Conservation (phyloP, 1,140 invertebrate genomes). For the Scaptodrosophila lebanonensis region DNA sequence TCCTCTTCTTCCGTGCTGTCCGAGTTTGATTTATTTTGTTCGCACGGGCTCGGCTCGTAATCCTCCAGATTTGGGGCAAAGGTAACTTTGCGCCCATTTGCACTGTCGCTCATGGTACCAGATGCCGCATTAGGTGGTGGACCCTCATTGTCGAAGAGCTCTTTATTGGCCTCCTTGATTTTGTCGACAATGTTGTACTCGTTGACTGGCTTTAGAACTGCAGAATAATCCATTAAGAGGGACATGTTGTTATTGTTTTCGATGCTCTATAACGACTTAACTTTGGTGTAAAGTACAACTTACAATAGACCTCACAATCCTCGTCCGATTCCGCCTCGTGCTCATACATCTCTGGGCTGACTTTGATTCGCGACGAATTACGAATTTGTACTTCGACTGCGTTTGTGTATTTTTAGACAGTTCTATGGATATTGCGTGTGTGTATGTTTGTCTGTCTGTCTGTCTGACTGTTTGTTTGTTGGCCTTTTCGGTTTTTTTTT, state of each 20-base stretch:
- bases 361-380: too few species aligned
- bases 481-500: neutral
- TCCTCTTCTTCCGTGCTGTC: neutral
- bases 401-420: constrained; percentile 55
- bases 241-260: constrained; percentile 32
- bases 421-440: too few species aligned
- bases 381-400: constrained; percentile 35
- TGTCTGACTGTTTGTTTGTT: too few species aligned
- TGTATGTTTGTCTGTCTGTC: too few species aligned
- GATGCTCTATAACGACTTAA: constrained; percentile 1
- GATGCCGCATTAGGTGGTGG: constrained; percentile 20
- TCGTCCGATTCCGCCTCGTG: constrained; percentile 95
- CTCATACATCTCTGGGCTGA: constrained; percentile 81
- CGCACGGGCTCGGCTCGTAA: constrained; percentile 55
- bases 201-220: constrained; percentile 74
- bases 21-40: too few species aligned
- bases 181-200: constrained; percentile 76
- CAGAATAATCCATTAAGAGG: constrained; percentile 50
- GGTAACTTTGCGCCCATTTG: constrained; percentile 54
- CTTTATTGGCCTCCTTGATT: constrained; percentile 76
- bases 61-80: constrained; percentile 67
- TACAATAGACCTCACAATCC: constrained; percentile 87
- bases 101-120: neutral
- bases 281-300: constrained; percentile 26
- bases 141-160: constrained; percentile 48